These are phyloP conservation scores for Cosmorhoe ocellata DNA, from an alignment of 2,888 invertebrate species.

Conservation along the genomic window DNA sequence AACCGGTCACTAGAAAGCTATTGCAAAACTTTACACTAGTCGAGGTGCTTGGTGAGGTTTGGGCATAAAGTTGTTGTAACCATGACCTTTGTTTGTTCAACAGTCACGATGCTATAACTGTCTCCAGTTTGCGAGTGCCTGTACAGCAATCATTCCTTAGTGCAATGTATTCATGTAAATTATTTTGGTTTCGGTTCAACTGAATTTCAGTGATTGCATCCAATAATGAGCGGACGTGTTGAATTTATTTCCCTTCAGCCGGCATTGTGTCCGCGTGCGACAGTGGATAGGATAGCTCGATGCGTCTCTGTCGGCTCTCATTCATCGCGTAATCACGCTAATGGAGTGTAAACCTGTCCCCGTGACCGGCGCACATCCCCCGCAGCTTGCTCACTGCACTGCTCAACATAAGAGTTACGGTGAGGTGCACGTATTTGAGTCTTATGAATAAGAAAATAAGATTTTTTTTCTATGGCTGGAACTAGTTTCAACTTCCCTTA, in stretches of 20 bases:
- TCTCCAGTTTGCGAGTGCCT: no score
- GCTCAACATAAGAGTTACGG: no score
- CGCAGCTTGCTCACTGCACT: not conserved
- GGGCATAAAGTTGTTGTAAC: no score
- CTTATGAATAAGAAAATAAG: no score
- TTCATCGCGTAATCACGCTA: conserved; percentile 25
- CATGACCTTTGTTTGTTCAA: no score
- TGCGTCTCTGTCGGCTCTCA: conserved; percentile 11
- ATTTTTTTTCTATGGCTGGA: no score
- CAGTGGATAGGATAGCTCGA: conserved; percentile 6
- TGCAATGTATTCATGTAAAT: not conserved
- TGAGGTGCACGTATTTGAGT: no score
- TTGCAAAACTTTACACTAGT: not conserved
- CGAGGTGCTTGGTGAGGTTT: no score
- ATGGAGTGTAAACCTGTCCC: conserved; percentile 28
- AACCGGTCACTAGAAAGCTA: not conserved
- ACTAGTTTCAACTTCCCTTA: no score
- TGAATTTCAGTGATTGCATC: conserved; percentile 1
- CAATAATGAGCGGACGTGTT: not conserved
- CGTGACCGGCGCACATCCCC: not conserved
- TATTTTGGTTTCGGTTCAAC: conserved; percentile 1
- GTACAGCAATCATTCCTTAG: not conserved
- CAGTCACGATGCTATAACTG: no score
- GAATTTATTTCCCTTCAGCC: conserved; percentile 3
- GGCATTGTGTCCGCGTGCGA: conserved; percentile 24